Conservation (phyloP, 1,140 invertebrate genomes). For the Cryptotermes secundus region DNA sequence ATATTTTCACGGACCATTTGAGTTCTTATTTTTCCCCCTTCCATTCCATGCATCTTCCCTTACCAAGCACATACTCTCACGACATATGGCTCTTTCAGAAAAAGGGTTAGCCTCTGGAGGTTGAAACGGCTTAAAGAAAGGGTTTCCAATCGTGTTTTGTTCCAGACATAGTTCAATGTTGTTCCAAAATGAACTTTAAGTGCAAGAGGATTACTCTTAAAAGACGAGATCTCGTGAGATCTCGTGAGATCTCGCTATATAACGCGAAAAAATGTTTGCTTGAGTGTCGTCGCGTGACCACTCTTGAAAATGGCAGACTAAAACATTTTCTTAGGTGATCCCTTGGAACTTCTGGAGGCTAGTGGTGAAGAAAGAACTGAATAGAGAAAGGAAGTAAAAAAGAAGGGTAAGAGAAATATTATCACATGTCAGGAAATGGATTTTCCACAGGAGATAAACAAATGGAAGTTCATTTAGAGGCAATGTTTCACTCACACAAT, state of each 20-base stretch:
- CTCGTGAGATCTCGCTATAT: not conserved
- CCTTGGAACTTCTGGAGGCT: no score
- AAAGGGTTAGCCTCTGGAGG: not conserved
- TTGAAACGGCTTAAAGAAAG: not conserved
- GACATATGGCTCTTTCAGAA: not conserved
- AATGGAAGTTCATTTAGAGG: slow-evolving; percentile 5
- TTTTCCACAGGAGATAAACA: slow-evolving; percentile 19
- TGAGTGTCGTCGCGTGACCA: not conserved
- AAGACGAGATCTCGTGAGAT: not conserved
- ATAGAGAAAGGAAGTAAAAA: not conserved
- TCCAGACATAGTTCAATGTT: not conserved
- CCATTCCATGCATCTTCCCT: no score
- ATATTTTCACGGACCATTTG: not conserved
- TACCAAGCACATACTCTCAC: not conserved
- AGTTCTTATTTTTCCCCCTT: not conserved
- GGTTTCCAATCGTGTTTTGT: not conserved
- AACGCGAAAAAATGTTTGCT: not conserved
- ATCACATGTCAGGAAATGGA: slow-evolving; percentile 7
- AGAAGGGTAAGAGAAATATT: slow-evolving; percentile 6
- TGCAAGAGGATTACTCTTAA: not conserved
- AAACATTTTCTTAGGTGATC: not conserved
- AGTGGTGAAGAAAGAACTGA: no score
- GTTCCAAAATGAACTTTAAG: not conserved
- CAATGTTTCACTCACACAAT: not conserved
- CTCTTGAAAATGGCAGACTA: not conserved